Evolutionary conservation across 2,797 vertebrate genomes (phyloP).

Genomic region (Pyrrhura leucotis): DNA sequence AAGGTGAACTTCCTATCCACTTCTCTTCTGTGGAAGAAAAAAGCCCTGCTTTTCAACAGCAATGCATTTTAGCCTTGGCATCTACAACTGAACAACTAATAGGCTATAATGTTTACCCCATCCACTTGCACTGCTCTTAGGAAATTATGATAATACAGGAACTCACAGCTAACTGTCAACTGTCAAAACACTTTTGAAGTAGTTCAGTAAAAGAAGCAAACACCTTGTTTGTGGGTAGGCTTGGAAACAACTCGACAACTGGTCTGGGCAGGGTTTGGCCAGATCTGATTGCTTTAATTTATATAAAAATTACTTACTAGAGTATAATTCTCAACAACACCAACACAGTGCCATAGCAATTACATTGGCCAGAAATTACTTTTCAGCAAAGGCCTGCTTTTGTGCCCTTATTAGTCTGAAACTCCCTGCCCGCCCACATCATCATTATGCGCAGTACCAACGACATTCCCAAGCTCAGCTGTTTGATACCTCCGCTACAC

Average conservation of each 20-base stretch:
- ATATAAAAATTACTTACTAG: neutral
- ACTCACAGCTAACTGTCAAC: neutral
- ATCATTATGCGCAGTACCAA: neutral
- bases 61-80: neutral
- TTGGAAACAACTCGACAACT: neutral
- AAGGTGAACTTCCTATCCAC: neutral
- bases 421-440: neutral
- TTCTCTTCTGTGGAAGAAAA: neutral
- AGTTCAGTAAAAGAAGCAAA: neutral
- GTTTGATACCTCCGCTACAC: neutral
- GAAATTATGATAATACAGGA: neutral
- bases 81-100: neutral
- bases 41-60: neutral
- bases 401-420: neutral
- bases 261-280: neutral
- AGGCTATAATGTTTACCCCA: fast-evolving
- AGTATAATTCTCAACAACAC: neutral
- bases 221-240: fast-evolving
- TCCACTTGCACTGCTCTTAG: neutral
- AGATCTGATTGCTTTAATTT: neutral
- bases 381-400: neutral
- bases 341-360: neutral
- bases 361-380: neutral
- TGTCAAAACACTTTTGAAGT: neutral
- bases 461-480: neutral